Evolutionary conservation across 2,113 vertebrate genomes (phyloP), one percentile per base, ranked within the genome.

Genomic region (Casuarius casuarius): DNA sequence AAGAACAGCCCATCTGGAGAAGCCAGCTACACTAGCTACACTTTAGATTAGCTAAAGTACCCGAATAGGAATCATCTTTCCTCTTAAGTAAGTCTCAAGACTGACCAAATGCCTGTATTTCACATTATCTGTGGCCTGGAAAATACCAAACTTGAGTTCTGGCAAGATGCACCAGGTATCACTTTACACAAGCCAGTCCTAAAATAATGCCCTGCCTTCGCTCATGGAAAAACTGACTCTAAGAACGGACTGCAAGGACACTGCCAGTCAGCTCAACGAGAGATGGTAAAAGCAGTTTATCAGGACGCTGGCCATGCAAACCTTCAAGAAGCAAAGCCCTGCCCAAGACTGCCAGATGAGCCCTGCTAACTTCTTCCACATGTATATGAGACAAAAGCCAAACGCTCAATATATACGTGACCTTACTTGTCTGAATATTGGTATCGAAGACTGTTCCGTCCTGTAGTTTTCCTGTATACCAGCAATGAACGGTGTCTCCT

Each of bases 381-480:
- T 21, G 5, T 54, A 17, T 20, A 7, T 12, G 17, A 51, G 11
- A 14, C 18, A 73, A 38, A 40, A 31, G 17, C 26, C 79, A n/a
- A 38, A 2, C 1, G 16, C 31, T 56, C 63, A 59, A 40, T 40
- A 4, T 0, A 2, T 4, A 28, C 5, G 2, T 7, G 73, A 8
- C 87, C 98, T 94, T 97, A 99, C 99, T 97, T 76, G 98, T 80
- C 7, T 99, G 98, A 63, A 99, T 92, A 68, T 99, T 99, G 67
- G 98, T 99, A 88, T 99, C 99, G 13, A 99, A 99, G 71, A 99
- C 99, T 1, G 99, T 99, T 7, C 99, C 99, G 16, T 99, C 99
- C 96, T 99, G 99, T 72, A 99, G 95, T 5, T 98, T 98, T 1
- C 99, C 99, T 0, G 99, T 99, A 89, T 99, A 99, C 99, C 99